Evolutionary conservation across 2,113 vertebrate species (phyloP).

Genomic region (Leptodactylus fuscus): DNA sequence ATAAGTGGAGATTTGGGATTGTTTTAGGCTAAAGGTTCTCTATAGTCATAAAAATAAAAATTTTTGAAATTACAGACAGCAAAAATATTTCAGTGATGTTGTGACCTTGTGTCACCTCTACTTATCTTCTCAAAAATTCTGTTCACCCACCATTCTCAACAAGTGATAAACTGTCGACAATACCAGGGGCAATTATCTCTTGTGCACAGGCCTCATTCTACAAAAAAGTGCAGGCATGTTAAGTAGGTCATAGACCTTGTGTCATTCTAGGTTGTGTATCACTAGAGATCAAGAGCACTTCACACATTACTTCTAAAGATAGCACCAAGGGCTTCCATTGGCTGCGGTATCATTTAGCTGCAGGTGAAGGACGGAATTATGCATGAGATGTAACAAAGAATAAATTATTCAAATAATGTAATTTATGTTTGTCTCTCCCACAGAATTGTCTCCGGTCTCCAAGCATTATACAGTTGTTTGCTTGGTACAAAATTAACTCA

Average conservation of each 20-base stretch:
- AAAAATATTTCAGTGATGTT: too few species aligned
- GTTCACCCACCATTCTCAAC: too few species aligned
- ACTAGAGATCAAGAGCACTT: conserved; percentile 28
- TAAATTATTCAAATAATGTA: conserved; percentile 56
- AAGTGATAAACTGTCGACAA: too few species aligned
- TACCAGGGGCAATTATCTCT: too few species aligned
- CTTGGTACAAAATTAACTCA: background rate
- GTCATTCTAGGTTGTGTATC: background rate
- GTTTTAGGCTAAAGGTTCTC: too few species aligned
- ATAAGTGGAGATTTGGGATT: too few species aligned
- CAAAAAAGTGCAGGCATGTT: too few species aligned
- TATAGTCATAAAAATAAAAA: too few species aligned
- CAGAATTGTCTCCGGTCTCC: background rate
- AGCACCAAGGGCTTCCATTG: conserved; percentile 42
- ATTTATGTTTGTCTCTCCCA: conserved; percentile 41
- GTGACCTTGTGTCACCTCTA: too few species aligned
- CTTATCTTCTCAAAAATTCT: too few species aligned
- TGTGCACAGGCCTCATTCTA: too few species aligned
- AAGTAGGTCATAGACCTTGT: conserved; percentile 18
- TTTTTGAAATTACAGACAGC: too few species aligned
- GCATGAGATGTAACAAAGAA: conserved; percentile 59
- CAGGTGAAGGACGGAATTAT: conserved; percentile 56
- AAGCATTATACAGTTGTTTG: conserved; percentile 22
- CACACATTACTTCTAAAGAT: conserved; percentile 57
- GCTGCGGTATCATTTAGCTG: conserved; percentile 45